Percentiles rank a stretch among this genome's conserved stretches.
These are phyloP conservation scores for Carapus acus DNA, from an alignment of 2,797 vertebrate species.

Conservation along the genomic window DNA sequence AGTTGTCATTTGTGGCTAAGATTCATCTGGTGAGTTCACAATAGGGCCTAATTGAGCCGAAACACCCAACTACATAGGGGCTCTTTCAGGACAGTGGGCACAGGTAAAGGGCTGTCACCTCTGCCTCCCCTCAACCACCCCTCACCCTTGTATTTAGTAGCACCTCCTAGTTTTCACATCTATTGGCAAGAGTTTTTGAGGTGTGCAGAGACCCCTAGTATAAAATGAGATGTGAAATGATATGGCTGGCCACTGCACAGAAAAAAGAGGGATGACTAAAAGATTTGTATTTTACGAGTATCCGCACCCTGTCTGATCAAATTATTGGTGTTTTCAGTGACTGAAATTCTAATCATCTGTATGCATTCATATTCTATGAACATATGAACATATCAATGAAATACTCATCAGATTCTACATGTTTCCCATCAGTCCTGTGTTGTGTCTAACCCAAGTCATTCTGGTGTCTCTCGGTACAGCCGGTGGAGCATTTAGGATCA, in stretches of 20 bases:
- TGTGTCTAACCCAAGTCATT: no score
- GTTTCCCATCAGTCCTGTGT: no score
- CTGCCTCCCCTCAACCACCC: slow-evolving; percentile 7
- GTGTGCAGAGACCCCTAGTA: slow-evolving; percentile 7
- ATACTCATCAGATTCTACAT: no score
- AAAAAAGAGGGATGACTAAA: slow-evolving; percentile 6
- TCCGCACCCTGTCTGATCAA: no score
- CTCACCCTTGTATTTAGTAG: slow-evolving; percentile 2
- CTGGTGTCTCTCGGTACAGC: no score
- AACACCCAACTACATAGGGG: slow-evolving; percentile 4
- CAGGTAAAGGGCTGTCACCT: slow-evolving; percentile 1
- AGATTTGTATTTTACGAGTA: no score
- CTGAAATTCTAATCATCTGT: no score
- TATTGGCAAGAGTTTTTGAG: slow-evolving; percentile 3
- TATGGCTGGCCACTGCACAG: slow-evolving; percentile 12
- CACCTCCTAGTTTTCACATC: neutral
- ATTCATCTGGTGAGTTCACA: slow-evolving; percentile 10
- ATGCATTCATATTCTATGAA: no score
- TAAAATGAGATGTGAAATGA: slow-evolving; percentile 37
- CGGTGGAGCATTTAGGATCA: no score
- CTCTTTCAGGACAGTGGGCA: neutral
- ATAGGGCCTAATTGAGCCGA: neutral
- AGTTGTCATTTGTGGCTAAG: slow-evolving; percentile 20
- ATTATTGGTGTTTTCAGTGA: no score
- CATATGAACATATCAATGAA: no score